phyloP scores from a whole-genome alignment of 2,888 invertebrate genomes.

The Euplexia lucipara region DNA sequence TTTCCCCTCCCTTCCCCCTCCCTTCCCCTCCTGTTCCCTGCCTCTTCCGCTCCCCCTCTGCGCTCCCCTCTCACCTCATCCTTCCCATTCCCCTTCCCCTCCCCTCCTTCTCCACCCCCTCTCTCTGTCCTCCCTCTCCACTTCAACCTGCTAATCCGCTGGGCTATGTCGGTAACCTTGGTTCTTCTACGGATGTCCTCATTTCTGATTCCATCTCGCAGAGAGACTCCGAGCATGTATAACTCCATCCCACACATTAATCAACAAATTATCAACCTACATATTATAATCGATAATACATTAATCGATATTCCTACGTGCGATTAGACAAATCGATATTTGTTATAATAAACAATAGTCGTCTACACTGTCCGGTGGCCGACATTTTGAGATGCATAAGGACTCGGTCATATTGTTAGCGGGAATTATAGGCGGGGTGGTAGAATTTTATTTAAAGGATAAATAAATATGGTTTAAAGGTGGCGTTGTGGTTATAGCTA shows the following conservation, averaged over 20 bases:
- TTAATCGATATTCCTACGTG: slow-evolving; percentile 33
- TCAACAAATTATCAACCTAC: slow-evolving; percentile 29
- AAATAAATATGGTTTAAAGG: neutral
- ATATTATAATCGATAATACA: slow-evolving; percentile 19
- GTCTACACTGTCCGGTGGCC: slow-evolving; percentile 27
- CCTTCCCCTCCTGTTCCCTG: too few species aligned
- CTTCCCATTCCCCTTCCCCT: too few species aligned
- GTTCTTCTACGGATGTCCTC: too few species aligned
- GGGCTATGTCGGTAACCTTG: too few species aligned
- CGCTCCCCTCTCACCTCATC: too few species aligned
- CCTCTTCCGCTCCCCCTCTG: too few species aligned
- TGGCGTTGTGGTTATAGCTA: neutral
- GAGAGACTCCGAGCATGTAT: neutral
- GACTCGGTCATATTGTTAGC: slow-evolving; percentile 52
- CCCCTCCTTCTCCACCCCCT: too few species aligned
- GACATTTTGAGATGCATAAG: slow-evolving; percentile 47
- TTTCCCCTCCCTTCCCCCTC: too few species aligned
- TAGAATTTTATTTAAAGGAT: too few species aligned
- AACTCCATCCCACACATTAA: slow-evolving; percentile 19
- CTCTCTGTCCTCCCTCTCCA: too few species aligned
- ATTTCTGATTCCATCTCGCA: too few species aligned
- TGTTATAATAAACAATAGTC: slow-evolving; percentile 59
- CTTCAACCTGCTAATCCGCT: too few species aligned
- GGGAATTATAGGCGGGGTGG: neutral
- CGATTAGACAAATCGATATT: slow-evolving; percentile 55